Evolutionary conservation across 2,113 vertebrate genomes (phyloP).

Genomic region (Eonycteris spelaea): DNA sequence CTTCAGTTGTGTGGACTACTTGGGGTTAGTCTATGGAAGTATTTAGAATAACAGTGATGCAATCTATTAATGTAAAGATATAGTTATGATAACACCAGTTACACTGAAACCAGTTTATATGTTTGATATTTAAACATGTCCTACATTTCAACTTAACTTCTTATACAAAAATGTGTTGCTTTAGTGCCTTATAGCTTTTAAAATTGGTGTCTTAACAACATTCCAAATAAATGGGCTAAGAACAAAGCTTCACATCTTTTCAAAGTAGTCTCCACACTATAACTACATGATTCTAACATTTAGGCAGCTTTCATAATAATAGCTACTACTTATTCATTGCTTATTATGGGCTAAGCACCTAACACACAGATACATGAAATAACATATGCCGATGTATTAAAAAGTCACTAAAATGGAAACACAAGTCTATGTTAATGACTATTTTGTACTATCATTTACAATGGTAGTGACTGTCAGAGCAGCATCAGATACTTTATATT

Average conservation of each 20-base stretch:
- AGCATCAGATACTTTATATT: background rate
- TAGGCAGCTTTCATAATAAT: background rate
- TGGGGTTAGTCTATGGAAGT: background rate
- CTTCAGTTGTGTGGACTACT: background rate
- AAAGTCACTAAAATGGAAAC: background rate
- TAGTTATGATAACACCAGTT: background rate
- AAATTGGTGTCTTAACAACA: background rate
- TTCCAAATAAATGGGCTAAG: background rate
- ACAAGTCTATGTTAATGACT: background rate
- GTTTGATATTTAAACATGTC: background rate
- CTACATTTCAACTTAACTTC: background rate
- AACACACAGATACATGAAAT: background rate
- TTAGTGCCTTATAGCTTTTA: background rate
- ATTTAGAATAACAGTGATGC: background rate
- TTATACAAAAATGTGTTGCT: background rate
- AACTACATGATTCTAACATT: background rate
- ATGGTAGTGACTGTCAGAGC: background rate
- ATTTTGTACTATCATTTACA: background rate
- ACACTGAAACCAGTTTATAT: background rate
- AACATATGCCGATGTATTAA: rapidly evolving
- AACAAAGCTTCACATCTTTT: background rate
- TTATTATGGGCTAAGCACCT: background rate
- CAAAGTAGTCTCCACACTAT: background rate
- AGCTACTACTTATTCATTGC: background rate
- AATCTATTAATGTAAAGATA: background rate